phyloP scores from a whole-genome alignment of 1,140 invertebrate genomes.

The Micrasema minimum region DNA sequence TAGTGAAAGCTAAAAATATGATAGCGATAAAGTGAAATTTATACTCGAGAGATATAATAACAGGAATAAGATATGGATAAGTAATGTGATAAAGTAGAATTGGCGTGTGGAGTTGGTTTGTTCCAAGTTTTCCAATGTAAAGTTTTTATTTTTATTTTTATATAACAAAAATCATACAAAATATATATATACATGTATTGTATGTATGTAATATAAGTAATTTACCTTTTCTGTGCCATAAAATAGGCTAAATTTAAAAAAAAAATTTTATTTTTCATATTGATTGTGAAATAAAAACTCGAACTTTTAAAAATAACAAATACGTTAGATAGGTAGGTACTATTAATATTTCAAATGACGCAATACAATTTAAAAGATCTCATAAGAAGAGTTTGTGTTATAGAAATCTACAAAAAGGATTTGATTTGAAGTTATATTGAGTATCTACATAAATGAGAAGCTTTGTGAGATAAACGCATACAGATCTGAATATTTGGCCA shows the following conservation, averaged over 20 bases:
- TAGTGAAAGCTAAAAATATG: slow-evolving; percentile 11
- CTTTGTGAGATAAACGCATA: no score
- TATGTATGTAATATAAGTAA: slow-evolving; percentile 1
- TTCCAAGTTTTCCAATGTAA: slow-evolving; percentile 25
- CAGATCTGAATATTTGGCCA: no score
- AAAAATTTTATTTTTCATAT: slow-evolving; percentile 10
- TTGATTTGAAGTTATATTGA: no score
- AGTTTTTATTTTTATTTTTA: slow-evolving; percentile 27
- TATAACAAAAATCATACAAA: slow-evolving; percentile 21
- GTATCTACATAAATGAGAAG: no score
- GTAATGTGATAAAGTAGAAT: neutral
- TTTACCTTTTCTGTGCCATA: slow-evolving; percentile 31
- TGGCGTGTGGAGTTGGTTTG: neutral
- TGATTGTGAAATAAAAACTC: no score
- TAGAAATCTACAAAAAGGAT: no score
- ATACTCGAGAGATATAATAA: neutral
- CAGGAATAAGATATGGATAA: neutral
- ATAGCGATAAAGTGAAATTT: slow-evolving; percentile 3
- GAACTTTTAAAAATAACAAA: no score
- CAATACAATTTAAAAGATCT: no score
- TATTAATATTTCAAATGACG: no score
- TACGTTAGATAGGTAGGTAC: no score
- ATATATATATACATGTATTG: no score
- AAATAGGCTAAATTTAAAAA: slow-evolving; percentile 22
- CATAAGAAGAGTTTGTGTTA: no score